Percentiles rank a stretch among this genome's conserved stretches.
Evolutionary conservation across 2,888 invertebrate species (phyloP).

Genomic region (Lottia gigantea): DNA sequence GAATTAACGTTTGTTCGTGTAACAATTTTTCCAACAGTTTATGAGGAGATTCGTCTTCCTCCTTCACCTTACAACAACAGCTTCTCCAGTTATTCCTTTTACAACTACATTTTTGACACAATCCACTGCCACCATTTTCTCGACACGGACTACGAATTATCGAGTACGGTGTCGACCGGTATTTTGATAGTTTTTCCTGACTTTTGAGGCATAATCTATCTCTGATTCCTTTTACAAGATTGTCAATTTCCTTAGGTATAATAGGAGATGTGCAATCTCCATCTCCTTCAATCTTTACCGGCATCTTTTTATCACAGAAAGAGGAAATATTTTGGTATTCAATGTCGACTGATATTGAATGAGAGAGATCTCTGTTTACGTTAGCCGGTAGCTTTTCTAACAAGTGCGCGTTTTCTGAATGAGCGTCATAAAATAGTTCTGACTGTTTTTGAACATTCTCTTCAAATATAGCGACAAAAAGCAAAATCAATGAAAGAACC

Average conservation of each 20-base stretch:
- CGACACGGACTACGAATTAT: conserved; percentile 4
- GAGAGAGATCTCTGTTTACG: neutral
- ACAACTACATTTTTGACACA: neutral
- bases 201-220: conserved; percentile 30
- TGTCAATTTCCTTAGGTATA: conserved; percentile 25
- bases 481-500: no score
- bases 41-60: conserved; percentile 15
- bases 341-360: neutral
- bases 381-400: neutral
- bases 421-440: neutral
- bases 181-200: conserved; percentile 25
- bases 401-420: conserved; percentile 1
- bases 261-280: neutral
- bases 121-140: neutral
- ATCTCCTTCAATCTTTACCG: conserved; percentile 21
- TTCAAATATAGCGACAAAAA: no score
- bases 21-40: conserved; percentile 27
- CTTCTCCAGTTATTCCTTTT: conserved; percentile 1
- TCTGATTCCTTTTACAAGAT: conserved; percentile 27
- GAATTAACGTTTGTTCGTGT: conserved; percentile 30
- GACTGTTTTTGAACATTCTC: neutral
- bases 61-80: neutral
- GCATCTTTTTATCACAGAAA: conserved; percentile 13
- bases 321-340: neutral
- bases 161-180: conserved; percentile 23